Evolutionary conservation across 2,888 invertebrate genomes (phyloP).

Genomic region (Copidosoma aretas): DNA sequence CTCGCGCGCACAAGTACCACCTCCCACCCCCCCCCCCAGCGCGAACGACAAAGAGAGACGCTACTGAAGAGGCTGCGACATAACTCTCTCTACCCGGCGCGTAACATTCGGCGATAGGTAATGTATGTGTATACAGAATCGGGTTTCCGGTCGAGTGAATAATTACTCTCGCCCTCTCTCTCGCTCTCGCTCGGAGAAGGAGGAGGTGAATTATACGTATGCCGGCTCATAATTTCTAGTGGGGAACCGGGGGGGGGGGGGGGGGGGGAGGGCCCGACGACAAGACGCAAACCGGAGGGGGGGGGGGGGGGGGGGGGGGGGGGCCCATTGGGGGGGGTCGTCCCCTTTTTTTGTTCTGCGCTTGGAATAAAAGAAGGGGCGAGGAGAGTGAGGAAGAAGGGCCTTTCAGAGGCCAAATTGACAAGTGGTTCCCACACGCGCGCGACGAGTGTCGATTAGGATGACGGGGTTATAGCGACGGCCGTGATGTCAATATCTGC

Average conservation of each 20-base stretch:
- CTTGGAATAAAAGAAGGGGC: slow-evolving; percentile 25
- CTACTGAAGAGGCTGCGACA: slow-evolving; percentile 44
- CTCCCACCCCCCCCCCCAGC: not conserved
- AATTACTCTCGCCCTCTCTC: slow-evolving; percentile 45
- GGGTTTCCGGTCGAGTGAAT: slow-evolving; percentile 60
- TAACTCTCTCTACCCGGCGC: slow-evolving; percentile 29
- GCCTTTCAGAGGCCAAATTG: slow-evolving; percentile 41
- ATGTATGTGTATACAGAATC: slow-evolving; percentile 49
- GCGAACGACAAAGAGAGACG: not conserved
- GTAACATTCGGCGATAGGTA: slow-evolving; percentile 45
- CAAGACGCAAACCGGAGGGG: not conserved
- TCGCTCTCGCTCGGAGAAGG: too few relatives aligned
- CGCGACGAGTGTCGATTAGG: slow-evolving; percentile 32
- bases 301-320: slow-evolving; percentile 5
- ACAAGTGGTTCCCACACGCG: slow-evolving; percentile 61
- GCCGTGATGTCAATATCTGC: too few relatives aligned
- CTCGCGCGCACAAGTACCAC: slow-evolving; percentile 9
- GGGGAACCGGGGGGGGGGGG: not conserved
- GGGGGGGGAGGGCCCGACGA: not conserved
- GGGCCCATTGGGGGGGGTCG: slow-evolving; percentile 39
- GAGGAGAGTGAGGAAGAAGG: slow-evolving; percentile 6
- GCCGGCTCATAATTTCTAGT: not conserved
- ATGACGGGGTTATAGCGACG: too few relatives aligned
- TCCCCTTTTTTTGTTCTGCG: slow-evolving; percentile 28
- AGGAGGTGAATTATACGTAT: not conserved